A percentile compares a stretch with the other conserved stretches of the same genome.
phyloP scores from a whole-genome alignment of 2,113 vertebrate genomes.

The Cryptotis parvus region DNA sequence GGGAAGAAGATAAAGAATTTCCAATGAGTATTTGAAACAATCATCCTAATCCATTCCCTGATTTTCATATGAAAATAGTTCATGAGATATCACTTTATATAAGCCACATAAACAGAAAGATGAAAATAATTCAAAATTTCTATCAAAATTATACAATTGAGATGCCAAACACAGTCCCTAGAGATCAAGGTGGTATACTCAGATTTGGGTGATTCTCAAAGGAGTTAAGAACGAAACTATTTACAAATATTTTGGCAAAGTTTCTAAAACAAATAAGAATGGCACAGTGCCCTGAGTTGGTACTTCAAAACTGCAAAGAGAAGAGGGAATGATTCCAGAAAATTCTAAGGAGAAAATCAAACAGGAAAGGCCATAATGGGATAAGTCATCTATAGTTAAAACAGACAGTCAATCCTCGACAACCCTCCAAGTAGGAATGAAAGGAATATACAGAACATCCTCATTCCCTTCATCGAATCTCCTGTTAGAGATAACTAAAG shows the following conservation, averaged over 20 bases:
- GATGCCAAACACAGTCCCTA: not conserved
- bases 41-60: not conserved
- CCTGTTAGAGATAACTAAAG: not conserved
- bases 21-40: not conserved
- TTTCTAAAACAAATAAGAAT: slow-evolving; percentile 20
- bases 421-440: not conserved
- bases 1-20: not conserved
- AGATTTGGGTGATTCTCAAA: slow-evolving; percentile 12
- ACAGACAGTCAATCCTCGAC: not conserved
- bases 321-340: not conserved
- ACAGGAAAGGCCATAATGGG: not conserved
- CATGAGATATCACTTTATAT: not conserved
- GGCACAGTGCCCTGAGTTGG: not conserved
- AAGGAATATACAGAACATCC: not conserved
- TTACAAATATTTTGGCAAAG: not conserved
- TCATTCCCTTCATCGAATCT: not conserved
- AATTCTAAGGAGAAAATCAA: not conserved
- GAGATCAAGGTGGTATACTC: slow-evolving; percentile 36
- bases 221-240: slow-evolving; percentile 37
- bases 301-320: not conserved
- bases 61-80: not conserved
- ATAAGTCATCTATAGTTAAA: not conserved
- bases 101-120: not conserved
- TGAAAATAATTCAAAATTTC: not conserved
- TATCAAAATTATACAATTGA: not conserved